Base-by-base conservation (phyloP, 92 coral and sea anemone species). In the Epizoanthus scotinus region DNA sequence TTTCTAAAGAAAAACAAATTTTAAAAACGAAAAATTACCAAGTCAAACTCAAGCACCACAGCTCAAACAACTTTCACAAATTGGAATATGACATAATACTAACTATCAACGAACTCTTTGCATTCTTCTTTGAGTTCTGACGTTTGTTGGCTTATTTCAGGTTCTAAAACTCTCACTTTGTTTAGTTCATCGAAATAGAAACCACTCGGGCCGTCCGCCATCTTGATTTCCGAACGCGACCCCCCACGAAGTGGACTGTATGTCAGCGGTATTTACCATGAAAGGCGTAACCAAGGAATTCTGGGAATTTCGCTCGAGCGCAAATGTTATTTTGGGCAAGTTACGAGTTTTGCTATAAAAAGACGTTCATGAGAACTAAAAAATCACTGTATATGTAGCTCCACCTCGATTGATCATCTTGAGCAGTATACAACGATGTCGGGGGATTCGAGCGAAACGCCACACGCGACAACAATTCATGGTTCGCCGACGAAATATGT, bases 401-500 rank as follows among this genome's bases (percentile, higher is more conserved):
- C 27, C 2, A 71, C 26, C 62, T 53, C 47, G 27, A 42, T 75
- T n/a, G 68, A 75, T 38, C 38, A 38, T 44, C 38, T 36, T 36
- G 22, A 5, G 2, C 28, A 22, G 21, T 28, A 40, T 58, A 75
- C 38, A 75, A 59, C 29, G 58, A 86, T 86, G 89, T 86, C 89
- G 8, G 89, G 85, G 0, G 89, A 86, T 73, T 93, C 99, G 68
- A 93, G 98, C 63, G 98, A 96, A 79, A 79, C 99, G 47, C 87
- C 97, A 17, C 97, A 92, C 25, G 77, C 94, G 44, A 93, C 92
- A 13, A 89, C 93, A 19, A 86, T 96, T 47, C 92, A 92, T 42
- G 99, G 99, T 18, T 89, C 99, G 79, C 98, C 98, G 27, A 96
- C 99, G 73, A 96, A 96, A 79, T 96, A 96, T 74, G 99, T 96